Percentiles rank a stretch among this genome's conserved stretches.
Conservation (phyloP, 2,113 vertebrate species). For the Abramis brama region DNA sequence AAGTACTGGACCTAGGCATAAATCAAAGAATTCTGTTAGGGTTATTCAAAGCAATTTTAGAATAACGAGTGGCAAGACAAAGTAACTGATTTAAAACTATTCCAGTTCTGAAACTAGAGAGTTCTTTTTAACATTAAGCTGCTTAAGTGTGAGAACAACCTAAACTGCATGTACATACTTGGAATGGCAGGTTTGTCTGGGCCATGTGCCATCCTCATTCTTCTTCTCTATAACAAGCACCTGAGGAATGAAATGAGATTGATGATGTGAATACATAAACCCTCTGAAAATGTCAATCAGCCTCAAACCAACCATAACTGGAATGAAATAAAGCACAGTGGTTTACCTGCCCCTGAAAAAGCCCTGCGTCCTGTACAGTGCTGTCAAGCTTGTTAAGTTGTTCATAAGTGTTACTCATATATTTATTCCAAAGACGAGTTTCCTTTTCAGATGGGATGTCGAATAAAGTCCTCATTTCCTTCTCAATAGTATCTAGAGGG, state of each 20-base stretch:
- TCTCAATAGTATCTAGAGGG: constrained; percentile 87
- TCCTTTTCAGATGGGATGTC: constrained; percentile 89
- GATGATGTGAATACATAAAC: constrained; percentile 1
- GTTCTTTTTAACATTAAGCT: background rate
- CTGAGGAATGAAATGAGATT: constrained; percentile 69
- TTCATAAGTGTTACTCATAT: constrained; percentile 91
- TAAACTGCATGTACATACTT: constrained; percentile 77
- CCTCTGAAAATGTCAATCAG: background rate
- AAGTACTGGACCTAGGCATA: constrained; percentile 86
- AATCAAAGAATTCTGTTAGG: constrained; percentile 11
- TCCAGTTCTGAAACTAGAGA: background rate
- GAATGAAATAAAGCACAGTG: background rate
- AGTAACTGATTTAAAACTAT: background rate
- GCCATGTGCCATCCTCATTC: constrained; percentile 96
- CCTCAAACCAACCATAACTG: background rate
- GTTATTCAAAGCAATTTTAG: background rate
- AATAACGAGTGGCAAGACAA: background rate
- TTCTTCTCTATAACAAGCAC: constrained; percentile 94
- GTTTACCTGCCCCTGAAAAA: constrained; percentile 94
- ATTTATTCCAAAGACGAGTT: constrained; percentile 94
- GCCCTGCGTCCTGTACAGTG: constrained; percentile 93
- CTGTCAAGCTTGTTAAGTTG: constrained; percentile 92
- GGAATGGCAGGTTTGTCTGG: constrained; percentile 83
- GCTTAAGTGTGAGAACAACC: background rate
- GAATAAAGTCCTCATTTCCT: constrained; percentile 91